Conservation (phyloP, 1,140 invertebrate genomes). For the Rhagoletis zephyria region DNA sequence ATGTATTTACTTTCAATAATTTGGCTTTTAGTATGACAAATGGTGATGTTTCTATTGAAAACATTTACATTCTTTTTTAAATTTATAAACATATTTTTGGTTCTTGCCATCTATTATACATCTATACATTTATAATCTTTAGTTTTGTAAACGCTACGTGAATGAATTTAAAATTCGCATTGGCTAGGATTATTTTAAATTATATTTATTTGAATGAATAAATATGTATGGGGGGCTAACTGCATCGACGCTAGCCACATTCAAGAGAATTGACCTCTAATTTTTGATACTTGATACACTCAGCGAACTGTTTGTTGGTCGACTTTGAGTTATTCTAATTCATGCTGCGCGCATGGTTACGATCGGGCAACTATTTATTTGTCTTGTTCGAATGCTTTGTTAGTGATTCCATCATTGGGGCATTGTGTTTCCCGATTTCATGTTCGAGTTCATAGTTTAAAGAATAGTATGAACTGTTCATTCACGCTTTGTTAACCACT, state of each 20-base stretch:
- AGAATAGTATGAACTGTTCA: neutral
- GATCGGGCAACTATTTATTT: neutral
- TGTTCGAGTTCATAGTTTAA: neutral
- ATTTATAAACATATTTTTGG: too few relatives aligned
- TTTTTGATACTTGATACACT: conserved; percentile 15
- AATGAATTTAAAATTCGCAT: neutral
- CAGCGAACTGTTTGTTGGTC: neutral
- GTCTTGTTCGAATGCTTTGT: neutral
- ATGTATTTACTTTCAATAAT: too few relatives aligned
- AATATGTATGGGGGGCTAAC: neutral
- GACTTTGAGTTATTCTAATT: conserved; percentile 33
- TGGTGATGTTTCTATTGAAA: too few relatives aligned
- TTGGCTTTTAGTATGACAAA: too few relatives aligned
- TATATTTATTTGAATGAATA: neutral
- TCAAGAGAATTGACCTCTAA: neutral
- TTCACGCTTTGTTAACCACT: neutral
- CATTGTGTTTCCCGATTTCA: neutral
- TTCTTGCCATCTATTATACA: neutral
- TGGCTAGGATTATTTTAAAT: neutral
- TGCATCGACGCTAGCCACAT: neutral
- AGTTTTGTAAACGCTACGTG: neutral
- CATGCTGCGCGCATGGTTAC: neutral
- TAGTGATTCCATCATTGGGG: neutral
- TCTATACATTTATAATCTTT: neutral
- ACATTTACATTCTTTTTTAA: too few relatives aligned